phyloP scores from a whole-genome alignment of 2,888 invertebrate genomes.

The Altica lythri region DNA sequence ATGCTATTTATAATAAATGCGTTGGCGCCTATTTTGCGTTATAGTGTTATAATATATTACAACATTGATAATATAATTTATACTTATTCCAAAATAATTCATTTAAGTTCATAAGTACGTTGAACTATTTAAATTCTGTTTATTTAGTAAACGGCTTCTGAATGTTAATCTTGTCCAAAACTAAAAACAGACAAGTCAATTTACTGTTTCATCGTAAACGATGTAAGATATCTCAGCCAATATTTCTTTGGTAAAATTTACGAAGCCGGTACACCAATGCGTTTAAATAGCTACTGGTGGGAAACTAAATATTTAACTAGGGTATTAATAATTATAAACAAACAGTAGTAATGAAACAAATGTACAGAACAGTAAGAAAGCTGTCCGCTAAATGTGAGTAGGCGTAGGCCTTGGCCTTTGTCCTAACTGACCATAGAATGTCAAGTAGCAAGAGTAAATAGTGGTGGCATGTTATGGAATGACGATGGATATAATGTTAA shows the following conservation, averaged over 20 bases:
- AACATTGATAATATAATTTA: too few relatives aligned
- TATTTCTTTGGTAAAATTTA: background rate
- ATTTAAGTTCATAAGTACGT: background rate
- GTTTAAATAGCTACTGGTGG: conserved; percentile 27
- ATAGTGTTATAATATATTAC: too few relatives aligned
- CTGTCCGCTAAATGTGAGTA: conserved; percentile 35
- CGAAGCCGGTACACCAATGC: conserved; percentile 1
- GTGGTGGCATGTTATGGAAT: background rate
- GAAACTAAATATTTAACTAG: conserved; percentile 31
- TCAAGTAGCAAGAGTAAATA: conserved; percentile 32
- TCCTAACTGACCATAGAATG: conserved; percentile 42
- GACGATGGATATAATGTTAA: conserved; percentile 10
- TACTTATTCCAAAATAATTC: too few relatives aligned
- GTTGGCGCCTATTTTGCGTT: too few relatives aligned
- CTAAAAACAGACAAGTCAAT: background rate
- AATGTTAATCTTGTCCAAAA: background rate
- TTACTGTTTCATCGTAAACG: background rate
- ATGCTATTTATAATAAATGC: too few relatives aligned
- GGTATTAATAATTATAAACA: conserved; percentile 34
- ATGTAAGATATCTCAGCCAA: background rate
- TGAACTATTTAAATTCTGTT: background rate
- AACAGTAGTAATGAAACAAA: conserved; percentile 35
- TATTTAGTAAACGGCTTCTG: background rate
- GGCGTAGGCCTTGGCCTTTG: conserved; percentile 46
- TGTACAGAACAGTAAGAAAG: conserved; percentile 35